Evolutionary conservation across 1,140 invertebrate species (phyloP).

Genomic region (Cephus cinctus): DNA sequence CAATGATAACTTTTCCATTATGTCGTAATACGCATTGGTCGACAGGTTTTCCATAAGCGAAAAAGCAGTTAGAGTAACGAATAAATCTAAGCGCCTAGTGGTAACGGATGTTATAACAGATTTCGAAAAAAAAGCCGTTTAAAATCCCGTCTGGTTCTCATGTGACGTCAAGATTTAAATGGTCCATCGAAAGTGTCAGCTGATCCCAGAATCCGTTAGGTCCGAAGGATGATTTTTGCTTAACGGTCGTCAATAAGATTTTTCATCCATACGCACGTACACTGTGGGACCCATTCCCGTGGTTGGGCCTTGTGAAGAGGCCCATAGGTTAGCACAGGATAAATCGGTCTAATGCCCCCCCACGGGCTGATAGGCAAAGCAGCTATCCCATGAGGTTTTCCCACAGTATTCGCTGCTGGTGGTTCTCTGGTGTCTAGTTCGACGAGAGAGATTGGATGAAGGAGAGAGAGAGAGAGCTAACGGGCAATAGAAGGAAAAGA

Average conservation of each 20-base stretch:
- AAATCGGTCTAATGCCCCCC: neutral
- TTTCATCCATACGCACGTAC: neutral
- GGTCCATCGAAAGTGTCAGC: neutral
- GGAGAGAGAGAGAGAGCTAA: constrained; percentile 7
- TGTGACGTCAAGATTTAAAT: neutral
- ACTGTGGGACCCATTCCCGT: too few relatives aligned
- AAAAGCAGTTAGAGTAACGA: too few relatives aligned
- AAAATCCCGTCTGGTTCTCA: too few relatives aligned
- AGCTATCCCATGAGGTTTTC: constrained; percentile 28
- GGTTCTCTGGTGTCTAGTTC: too few relatives aligned
- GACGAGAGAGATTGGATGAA: neutral
- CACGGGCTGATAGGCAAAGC: constrained; percentile 41
- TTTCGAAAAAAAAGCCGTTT: too few relatives aligned
- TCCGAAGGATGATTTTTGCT: neutral
- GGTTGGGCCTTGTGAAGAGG: too few relatives aligned
- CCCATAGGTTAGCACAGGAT: too few relatives aligned
- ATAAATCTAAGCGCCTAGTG: too few relatives aligned
- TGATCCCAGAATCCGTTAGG: neutral
- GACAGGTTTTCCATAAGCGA: too few relatives aligned
- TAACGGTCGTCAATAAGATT: neutral
- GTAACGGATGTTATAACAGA: too few relatives aligned
- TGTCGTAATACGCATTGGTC: too few relatives aligned
- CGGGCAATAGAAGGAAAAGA: constrained; percentile 1
- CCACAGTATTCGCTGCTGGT: constrained; percentile 42
- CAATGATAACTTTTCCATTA: too few relatives aligned